Evolutionary conservation across 1,140 invertebrate genomes (phyloP).

Genomic region (Philopotamus ludificatus): DNA sequence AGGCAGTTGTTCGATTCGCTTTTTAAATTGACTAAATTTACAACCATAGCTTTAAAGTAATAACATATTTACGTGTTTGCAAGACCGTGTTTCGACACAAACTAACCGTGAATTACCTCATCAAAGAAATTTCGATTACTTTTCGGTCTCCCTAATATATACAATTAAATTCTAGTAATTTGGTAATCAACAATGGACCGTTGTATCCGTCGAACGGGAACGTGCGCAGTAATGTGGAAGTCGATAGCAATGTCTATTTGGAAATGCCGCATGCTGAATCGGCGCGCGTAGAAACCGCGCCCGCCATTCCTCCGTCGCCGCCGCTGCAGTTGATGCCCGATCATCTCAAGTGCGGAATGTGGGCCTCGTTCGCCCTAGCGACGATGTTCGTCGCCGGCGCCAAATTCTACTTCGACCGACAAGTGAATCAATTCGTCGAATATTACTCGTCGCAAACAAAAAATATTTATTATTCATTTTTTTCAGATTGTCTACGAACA

Average conservation of each 20-base stretch:
- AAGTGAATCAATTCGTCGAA: constrained; percentile 47
- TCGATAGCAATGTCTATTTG: constrained; percentile 49
- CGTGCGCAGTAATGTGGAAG: constrained; percentile 43
- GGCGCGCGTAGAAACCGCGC: constrained; percentile 48
- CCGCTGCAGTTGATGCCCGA: constrained; percentile 56
- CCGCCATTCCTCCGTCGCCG: constrained; percentile 43
- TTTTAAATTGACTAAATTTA: too few relatives aligned
- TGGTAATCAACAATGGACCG: constrained; percentile 46
- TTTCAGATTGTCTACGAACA: constrained; percentile 46
- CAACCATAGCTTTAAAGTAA: too few relatives aligned
- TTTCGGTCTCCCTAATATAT: background rate
- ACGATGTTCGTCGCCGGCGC: constrained; percentile 65
- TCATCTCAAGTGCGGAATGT: constrained; percentile 64
- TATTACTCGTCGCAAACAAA: too few relatives aligned
- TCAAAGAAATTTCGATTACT: too few relatives aligned
- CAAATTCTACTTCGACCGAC: constrained; percentile 68
- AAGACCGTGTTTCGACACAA: too few relatives aligned
- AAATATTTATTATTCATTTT: constrained; percentile 15
- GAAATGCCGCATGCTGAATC: constrained; percentile 49
- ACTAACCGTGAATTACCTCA: too few relatives aligned
- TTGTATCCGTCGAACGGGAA: constrained; percentile 42
- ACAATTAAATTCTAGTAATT: constrained; percentile 1
- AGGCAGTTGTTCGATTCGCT: too few relatives aligned
- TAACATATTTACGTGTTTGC: too few relatives aligned
- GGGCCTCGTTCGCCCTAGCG: constrained; percentile 64